Base-by-base conservation (phyloP, 2,888 invertebrate species). In the Plebejus melissa region DNA sequence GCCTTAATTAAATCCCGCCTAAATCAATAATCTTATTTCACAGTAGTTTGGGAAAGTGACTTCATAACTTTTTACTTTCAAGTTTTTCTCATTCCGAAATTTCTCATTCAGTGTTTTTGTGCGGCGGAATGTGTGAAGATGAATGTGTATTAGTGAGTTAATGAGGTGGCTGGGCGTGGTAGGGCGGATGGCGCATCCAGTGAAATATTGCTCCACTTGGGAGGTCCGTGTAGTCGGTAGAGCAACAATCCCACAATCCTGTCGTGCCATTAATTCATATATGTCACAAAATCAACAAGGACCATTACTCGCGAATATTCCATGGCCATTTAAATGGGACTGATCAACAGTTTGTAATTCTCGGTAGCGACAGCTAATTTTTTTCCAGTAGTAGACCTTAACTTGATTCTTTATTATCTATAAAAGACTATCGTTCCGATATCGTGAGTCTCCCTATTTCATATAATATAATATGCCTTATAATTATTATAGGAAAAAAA, bases 241-340 rank as follows among this genome's bases (percentile, higher is more conserved):
- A 88, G 83, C 91, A 91, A 91, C 93, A 92, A 91, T 88, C 82
- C 88, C 90, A 91, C 88, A 90, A 91, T 91, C 92, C 91, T 92
- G 92, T 91, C 91, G 90, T 91, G 87, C 85, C 78, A 82, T 84
- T 90, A 91, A 91, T 92, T 88, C 87, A 91, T 92, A 89, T 91
- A 89, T 87, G 82, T 84, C 84, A 80, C 80, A 84, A 85, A 85
- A 82, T 82, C 77, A 81, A 79, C 82, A 80, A 83, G 85, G 88
- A 90, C 88, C 83, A 84, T 82, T 79, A 80, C 80, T 80, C 32
- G 74, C 70, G 41, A 70, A 41, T 70, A 41, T 41, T 70, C 22
- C 41, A 70, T 70, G n/a, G 70, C 13, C 41, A 22, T 22, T 70
- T 41, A 13, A 32, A 65, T 65, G 65, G 16, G 65, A 32, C 65